Percentiles rank a stretch among this genome's conserved stretches.
phyloP scores from a whole-genome alignment of 1,140 invertebrate genomes.

The Bombus consobrinus region DNA sequence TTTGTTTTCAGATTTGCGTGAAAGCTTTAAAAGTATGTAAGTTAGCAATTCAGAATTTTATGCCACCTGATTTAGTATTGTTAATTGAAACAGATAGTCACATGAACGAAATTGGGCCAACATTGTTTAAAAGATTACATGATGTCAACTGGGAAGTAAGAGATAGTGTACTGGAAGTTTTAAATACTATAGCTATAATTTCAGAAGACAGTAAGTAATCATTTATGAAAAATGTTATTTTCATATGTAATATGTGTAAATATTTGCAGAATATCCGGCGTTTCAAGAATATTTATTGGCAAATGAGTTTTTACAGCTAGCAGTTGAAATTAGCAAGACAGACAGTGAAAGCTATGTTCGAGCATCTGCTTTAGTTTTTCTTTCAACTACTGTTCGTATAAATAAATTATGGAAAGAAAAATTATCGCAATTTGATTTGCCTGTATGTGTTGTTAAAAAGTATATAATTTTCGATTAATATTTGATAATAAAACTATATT shows the following conservation, averaged over 20 bases:
- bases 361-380: slow-evolving; percentile 87
- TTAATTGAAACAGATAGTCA: slow-evolving; percentile 87
- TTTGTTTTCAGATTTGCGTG: slow-evolving; percentile 85
- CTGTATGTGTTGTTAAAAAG: slow-evolving; percentile 82
- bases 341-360: slow-evolving; percentile 89
- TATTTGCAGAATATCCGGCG: slow-evolving; percentile 87
- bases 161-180: slow-evolving; percentile 88
- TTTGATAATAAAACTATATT: slow-evolving; percentile 30
- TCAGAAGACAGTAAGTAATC: slow-evolving; percentile 86
- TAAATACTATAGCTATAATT: slow-evolving; percentile 87
- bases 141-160: slow-evolving; percentile 89
- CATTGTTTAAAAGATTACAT: slow-evolving; percentile 87
- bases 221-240: neutral
- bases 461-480: neutral
- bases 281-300: slow-evolving; percentile 88
- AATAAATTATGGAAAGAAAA: slow-evolving; percentile 86
- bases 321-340: slow-evolving; percentile 85
- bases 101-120: slow-evolving; percentile 85
- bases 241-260: neutral
- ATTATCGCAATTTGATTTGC: slow-evolving; percentile 84
- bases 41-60: slow-evolving; percentile 88
- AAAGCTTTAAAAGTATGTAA: slow-evolving; percentile 87
- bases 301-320: slow-evolving; percentile 86
- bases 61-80: slow-evolving; percentile 89
- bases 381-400: slow-evolving; percentile 86